Base-by-base conservation (phyloP, 2,797 vertebrate species). In the Scyliorhinus canicula region DNA sequence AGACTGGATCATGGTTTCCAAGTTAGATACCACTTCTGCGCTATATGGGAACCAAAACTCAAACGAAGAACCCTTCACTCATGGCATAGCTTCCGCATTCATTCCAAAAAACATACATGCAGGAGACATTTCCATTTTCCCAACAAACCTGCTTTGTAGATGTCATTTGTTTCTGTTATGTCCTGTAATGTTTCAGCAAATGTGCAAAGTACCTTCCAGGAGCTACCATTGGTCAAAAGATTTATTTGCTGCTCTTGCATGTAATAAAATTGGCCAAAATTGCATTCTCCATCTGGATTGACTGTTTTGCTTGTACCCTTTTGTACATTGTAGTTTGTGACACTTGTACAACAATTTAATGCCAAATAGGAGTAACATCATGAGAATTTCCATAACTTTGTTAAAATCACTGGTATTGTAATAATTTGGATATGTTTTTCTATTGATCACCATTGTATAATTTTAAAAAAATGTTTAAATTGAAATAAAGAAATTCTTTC, bases 401-500 rank as follows among this genome's bases (percentile, higher is more conserved):
- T 74, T 50, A 94, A 47, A 94, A 94, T 94, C 93, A 50, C 93
- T 71, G 67, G 67, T 94, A 52, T 94, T 94, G 44, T 74, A 94
- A 94, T 74, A 94, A 94, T 50, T 74, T 63, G 40, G 57, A 71
- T 71, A 52, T 71, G 28, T 71, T 69, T 94, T 93, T 94, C 44
- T 35, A 94, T 94, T 94, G 93, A 94, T 94, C 69, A 47, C 24
- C 69, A 93, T 93, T 71, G 67, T 74, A 91, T n/a, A 93, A 93
- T 69, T 93, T 94, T 60, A 60, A 60, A 69, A 74, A 93, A 55
- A 94, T 94, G 93, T 47, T 71, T 71, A 47, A 71, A 94, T 94
- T 52, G 67, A 94, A 94, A 94, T 94, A 94, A 94, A 94, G 40
- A 94, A 94, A 74, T 74, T 71, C 47, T 94, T 94, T 74, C 93